A percentile compares a stretch with the other conserved stretches of the same genome.
Conservation (phyloP, 2,888 invertebrate species). For the Myopa tessellatipennis region DNA sequence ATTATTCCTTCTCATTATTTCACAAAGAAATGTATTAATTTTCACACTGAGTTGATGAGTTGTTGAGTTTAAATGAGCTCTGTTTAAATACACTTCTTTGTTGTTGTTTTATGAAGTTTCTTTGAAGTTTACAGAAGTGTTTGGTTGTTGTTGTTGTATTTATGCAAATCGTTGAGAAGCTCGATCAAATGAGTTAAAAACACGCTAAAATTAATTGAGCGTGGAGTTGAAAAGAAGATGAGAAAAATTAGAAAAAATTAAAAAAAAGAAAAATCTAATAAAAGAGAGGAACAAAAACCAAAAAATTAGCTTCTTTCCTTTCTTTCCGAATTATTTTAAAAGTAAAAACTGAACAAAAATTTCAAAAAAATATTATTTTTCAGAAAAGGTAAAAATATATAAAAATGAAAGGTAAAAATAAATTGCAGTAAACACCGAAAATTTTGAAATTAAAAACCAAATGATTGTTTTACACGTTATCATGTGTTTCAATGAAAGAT, state of each 20-base stretch:
- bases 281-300: neutral
- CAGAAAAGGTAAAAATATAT: neutral
- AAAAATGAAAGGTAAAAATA: neutral
- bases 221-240: neutral
- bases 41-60: constrained; percentile 2
- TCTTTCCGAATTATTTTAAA: neutral
- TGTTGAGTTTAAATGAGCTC: neutral
- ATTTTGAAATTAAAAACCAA: neutral
- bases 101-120: neutral
- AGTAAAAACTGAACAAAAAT: too few species aligned
- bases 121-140: neutral
- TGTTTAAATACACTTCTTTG: neutral
- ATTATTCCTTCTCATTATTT: constrained; percentile 16
- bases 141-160: neutral
- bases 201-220: constrained; percentile 63
- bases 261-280: neutral
- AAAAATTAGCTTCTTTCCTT: neutral
- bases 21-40: constrained; percentile 10
- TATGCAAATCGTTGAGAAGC: constrained; percentile 26
- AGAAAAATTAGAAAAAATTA: neutral
- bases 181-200: constrained; percentile 65
- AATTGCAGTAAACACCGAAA: neutral
- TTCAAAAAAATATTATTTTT: neutral
- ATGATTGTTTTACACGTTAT: neutral
- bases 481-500: neutral